Evolutionary conservation across 2,113 vertebrate genomes (phyloP), one percentile per base, ranked within the genome.

Genomic region (Guaruba guarouba): DNA sequence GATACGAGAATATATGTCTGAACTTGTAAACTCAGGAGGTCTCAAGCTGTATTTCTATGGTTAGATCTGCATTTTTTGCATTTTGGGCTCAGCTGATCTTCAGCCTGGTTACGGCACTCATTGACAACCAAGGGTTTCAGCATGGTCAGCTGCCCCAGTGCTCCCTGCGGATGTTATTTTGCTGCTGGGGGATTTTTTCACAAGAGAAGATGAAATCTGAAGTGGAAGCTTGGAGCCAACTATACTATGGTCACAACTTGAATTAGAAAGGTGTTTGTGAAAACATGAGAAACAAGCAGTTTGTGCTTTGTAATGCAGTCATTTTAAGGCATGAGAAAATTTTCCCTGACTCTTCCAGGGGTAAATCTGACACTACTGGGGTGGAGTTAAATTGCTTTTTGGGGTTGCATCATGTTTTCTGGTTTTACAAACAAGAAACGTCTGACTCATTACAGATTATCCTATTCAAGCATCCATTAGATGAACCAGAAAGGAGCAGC

Each of bases 301-400:
- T 10, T 31, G 57, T 69, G 7, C 75, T 94, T 82, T 88, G 79
- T 67, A 90, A 92, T 54, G 57, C 35, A 90, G 70, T 41, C n/a
- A 66, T 73, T 88, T 96, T 90, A 67, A 90, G 28, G 35, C 78
- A 80, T 37, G 67, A 91, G 43, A 76, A 80, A 93, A 61, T 25
- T 64, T 44, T 55, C 48, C 39, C 62, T 6, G 11, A 64, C 35
- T 78, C 28, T 93, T 93, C 55, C 84, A 93, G 70, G 51, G 43
- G 27, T 85, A 85, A 85, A 69, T 79, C 35, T 94, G 67, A 90
- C 35, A 44, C 35, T 29, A 9, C 15, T n/a, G 24, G 35, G 85
- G 48, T 92, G 93, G 90, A 86, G 85, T 62, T 80, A 80, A 90
- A 92, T 93, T 82, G 49, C 35, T 90, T 90, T 97, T 90, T 80